Conservation (phyloP, 2,797 vertebrate species). For the Catamblyrhynchus diadema region DNA sequence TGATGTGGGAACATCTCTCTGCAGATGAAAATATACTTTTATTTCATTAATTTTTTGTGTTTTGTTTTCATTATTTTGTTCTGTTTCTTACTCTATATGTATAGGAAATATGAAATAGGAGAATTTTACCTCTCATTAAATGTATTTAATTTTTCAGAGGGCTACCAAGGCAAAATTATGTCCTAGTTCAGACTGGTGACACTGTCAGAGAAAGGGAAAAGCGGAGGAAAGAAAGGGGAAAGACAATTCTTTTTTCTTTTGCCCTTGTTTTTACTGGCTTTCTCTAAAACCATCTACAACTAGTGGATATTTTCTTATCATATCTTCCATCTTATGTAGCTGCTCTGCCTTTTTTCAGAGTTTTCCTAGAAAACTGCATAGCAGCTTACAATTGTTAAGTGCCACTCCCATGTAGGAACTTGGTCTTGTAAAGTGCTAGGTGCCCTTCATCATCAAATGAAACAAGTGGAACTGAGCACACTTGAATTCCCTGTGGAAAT, state of each 20-base stretch:
- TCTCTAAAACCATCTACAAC: background rate
- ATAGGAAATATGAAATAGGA: background rate
- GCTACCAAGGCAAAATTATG: background rate
- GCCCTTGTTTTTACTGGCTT: background rate
- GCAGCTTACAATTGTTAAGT: background rate
- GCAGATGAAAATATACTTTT: background rate
- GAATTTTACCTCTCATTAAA: background rate
- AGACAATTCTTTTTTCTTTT: background rate
- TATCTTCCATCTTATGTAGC: background rate
- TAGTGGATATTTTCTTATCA: background rate
- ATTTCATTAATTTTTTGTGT: rapidly evolving
- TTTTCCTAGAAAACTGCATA: background rate
- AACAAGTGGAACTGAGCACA: background rate
- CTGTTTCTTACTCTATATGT: rapidly evolving
- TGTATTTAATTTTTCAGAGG: background rate
- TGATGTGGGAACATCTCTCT: background rate
- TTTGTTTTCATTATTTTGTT: background rate
- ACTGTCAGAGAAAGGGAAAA: background rate
- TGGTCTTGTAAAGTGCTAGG: background rate
- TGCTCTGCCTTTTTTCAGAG: background rate
- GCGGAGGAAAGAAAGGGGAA: background rate
- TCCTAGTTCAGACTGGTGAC: background rate
- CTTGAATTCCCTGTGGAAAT: background rate
- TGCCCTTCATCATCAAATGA: background rate
- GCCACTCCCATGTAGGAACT: background rate